Evolutionary conservation across 2,888 invertebrate genomes (phyloP).

Genomic region (Drosophila seclusa): DNA sequence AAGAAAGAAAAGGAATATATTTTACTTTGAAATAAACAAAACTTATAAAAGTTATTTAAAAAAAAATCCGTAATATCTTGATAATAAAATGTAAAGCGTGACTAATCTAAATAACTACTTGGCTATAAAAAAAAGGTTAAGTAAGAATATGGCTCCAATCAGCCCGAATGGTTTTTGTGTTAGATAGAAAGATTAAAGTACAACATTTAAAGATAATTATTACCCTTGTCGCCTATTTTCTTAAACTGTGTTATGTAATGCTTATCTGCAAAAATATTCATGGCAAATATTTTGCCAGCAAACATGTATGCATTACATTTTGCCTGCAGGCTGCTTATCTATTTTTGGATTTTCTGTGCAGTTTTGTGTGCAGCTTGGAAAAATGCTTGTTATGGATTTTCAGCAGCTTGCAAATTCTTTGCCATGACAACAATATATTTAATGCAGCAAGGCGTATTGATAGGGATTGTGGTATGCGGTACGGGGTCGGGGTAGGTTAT

Average conservation of each 20-base stretch:
- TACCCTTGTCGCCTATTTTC: background rate
- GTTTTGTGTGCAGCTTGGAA: slow-evolving; percentile 38
- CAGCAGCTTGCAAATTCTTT: slow-evolving; percentile 64
- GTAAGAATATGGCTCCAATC: background rate
- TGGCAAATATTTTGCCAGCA: slow-evolving; percentile 41
- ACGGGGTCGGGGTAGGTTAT: background rate
- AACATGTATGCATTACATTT: slow-evolving; percentile 11
- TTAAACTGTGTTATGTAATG: slow-evolving; percentile 1
- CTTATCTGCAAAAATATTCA: slow-evolving; percentile 29
- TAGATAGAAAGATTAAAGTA: background rate
- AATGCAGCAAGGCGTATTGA: slow-evolving; percentile 21
- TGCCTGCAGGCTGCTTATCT: slow-evolving; percentile 13
- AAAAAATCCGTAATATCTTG: too few species aligned
- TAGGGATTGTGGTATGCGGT: background rate
- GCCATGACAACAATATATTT: slow-evolving; percentile 62
- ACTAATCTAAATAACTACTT: background rate
- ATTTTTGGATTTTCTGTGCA: slow-evolving; percentile 34
- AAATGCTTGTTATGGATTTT: slow-evolving; percentile 54
- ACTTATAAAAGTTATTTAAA: too few species aligned
- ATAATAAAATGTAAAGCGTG: too few species aligned
- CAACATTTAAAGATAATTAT: background rate
- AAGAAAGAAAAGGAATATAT: too few species aligned
- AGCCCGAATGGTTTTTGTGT: background rate
- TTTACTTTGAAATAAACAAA: too few species aligned
- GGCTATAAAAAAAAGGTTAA: too few species aligned